Percentiles rank a stretch among this genome's conserved stretches.
Evolutionary conservation across 2,113 vertebrate genomes (phyloP).

Genomic region (Excalfactoria chinensis): DNA sequence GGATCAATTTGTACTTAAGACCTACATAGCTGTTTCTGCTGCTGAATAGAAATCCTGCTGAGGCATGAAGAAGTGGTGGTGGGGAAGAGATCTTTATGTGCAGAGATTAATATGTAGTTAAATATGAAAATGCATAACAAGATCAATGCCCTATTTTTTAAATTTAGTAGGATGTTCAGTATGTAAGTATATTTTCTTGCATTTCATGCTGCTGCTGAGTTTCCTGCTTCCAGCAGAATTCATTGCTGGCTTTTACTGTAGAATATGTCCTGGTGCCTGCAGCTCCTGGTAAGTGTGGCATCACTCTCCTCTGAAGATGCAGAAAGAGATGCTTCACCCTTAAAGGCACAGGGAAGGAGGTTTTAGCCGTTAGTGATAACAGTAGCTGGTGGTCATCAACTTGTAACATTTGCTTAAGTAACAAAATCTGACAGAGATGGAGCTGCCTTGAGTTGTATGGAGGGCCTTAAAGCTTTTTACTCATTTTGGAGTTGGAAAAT

Average conservation of each 20-base stretch:
- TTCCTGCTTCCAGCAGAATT: conserved; percentile 32
- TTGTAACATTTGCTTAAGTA: conserved; percentile 7
- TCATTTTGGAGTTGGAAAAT: neutral
- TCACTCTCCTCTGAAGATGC: neutral
- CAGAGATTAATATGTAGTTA: conserved; percentile 42
- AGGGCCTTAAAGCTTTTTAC: neutral
- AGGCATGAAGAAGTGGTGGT: neutral
- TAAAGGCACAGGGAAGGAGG: neutral
- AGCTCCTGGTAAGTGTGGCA: neutral
- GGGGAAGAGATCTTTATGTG: conserved; percentile 10
- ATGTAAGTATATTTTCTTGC: neutral
- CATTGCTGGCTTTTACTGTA: neutral
- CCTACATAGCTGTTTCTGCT: conserved; percentile 19
- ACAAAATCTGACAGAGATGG: conserved; percentile 9
- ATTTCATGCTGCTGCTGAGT: neutral
- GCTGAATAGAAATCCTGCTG: conserved; percentile 41
- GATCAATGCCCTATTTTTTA: conserved; percentile 48
- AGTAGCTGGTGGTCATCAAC: conserved; percentile 27
- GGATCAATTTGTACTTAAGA: neutral
- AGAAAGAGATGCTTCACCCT: neutral
- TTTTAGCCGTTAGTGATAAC: neutral
- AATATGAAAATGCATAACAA: conserved; percentile 37
- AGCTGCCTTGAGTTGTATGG: neutral
- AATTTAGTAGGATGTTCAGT: conserved; percentile 10
- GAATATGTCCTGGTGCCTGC: neutral